Percentiles rank a stretch among this genome's conserved stretches.
phyloP scores from a whole-genome alignment of 2,797 vertebrate genomes.

The Sphenodon punctatus region DNA sequence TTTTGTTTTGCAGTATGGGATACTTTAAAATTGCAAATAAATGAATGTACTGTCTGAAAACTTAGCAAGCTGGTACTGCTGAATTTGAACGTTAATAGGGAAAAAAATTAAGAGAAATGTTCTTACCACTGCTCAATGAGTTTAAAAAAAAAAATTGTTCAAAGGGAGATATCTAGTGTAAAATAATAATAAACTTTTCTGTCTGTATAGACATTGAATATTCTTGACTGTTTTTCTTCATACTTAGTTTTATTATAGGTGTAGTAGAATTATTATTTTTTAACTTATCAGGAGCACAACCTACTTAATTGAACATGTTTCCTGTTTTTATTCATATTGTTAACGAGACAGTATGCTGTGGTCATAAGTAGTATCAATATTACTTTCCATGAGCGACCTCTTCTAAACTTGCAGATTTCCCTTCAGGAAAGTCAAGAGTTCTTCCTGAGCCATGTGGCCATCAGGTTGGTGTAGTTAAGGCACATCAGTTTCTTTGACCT shows the following conservation, averaged over 20 bases:
- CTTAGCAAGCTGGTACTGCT: slow-evolving; percentile 14
- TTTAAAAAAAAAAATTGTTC: not conserved
- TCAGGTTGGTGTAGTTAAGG: too few species aligned
- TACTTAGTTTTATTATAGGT: not conserved
- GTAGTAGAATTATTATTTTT: not conserved
- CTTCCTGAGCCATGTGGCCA: too few species aligned
- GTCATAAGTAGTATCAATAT: too few species aligned
- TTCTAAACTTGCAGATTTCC: too few species aligned
- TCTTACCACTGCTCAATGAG: not conserved
- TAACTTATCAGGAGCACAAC: not conserved
- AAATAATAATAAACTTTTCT: not conserved
- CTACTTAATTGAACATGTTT: not conserved
- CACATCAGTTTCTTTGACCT: too few species aligned
- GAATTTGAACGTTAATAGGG: not conserved
- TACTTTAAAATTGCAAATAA: slow-evolving; percentile 4
- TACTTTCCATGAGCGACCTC: too few species aligned
- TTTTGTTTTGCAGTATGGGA: not conserved
- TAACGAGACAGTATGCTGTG: too few species aligned
- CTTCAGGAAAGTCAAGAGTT: too few species aligned
- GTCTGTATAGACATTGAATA: not conserved
- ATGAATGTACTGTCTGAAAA: not conserved
- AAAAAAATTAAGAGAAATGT: not conserved
- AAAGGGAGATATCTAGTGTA: not conserved
- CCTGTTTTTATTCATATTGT: not conserved
- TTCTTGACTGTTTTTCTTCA: not conserved